Base-by-base conservation (phyloP, 1,140 invertebrate species). In the Pseudobourletiella spinata region DNA sequence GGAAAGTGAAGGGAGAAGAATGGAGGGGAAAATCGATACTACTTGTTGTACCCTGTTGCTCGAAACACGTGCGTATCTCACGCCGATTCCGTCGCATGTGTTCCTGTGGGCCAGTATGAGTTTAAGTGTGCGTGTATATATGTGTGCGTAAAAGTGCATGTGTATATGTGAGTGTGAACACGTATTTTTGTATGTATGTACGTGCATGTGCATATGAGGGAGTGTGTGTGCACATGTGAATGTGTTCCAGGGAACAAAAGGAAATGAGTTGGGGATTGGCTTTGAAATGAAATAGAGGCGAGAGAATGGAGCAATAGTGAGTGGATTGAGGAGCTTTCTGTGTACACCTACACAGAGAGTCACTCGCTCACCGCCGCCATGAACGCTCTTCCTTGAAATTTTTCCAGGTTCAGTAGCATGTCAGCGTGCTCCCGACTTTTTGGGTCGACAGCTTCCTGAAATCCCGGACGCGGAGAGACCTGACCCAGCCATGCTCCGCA, bases 401-500 rank as follows among this genome's bases (percentile, higher is more conserved):
- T 61, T 6, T 63, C 44, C 29, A 69, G 68, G 63, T 59, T 69
- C 68, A 16, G 64, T 69, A 29, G 65, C 64, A 24, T 66, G 39
- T 42, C 62, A 64, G 35, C 64, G 67, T 42, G 43, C 64, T 32
- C 67, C 67, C 3, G 67, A 69, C 43, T 57, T 50, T 39, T 43
- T 69, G 46, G 62, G 64, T 22, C 52, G 67, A 20, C 61, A 61
- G 35, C 62, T 69, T 44, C 68, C 68, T 57, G 68, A 69, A 60
- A 61, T 69, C 25, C 68, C 68, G 2, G 59, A 57, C 44, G 64
- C 43, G n/a, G 61, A 44, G 11, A 29, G 57, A 20, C 46, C 59
- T 15, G 68, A 69, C 32, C 68, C 68, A 20, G 22, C 68, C 42
- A 66, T 66, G 68, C 48, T 66, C 11, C 58, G 68, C n/a, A 69